Percentiles rank a stretch among this genome's conserved stretches.
phyloP scores from a whole-genome alignment of 2,797 vertebrate species.

The Enteromius afrohamiltoni region DNA sequence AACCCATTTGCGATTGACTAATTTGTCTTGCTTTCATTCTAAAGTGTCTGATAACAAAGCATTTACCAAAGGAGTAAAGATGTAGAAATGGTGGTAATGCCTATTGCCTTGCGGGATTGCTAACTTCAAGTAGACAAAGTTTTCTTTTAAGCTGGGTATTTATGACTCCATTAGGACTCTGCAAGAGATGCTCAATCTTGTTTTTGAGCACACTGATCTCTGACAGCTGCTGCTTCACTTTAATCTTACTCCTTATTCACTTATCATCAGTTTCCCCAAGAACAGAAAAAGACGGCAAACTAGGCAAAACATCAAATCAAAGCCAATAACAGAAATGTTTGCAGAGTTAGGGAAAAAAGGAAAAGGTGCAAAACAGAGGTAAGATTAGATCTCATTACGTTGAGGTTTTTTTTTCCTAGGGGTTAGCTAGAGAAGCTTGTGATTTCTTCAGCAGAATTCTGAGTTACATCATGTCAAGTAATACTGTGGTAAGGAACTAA shows the following conservation, averaged over 20 bases:
- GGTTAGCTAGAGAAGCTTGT: neutral
- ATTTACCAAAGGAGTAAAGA: conserved; percentile 18
- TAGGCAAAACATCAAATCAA: conserved; percentile 62
- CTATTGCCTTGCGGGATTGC: conserved; percentile 72
- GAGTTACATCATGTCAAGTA: conserved; percentile 11
- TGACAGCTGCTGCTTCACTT: conserved; percentile 66
- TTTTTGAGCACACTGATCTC: conserved; percentile 62
- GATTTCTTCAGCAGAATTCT: conserved; percentile 15
- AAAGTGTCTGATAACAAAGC: conserved; percentile 64
- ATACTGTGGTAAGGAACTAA: neutral
- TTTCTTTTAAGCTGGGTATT: conserved; percentile 74
- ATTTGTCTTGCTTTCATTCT: conserved; percentile 44
- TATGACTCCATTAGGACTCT: conserved; percentile 70
- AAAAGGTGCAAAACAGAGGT: conserved; percentile 10
- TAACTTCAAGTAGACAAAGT: conserved; percentile 71
- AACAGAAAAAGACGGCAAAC: conserved; percentile 47
- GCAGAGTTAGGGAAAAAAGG: conserved; percentile 57
- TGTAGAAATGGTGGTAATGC: conserved; percentile 66
- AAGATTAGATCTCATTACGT: neutral
- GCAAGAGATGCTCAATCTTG: conserved; percentile 57
- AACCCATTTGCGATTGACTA: conserved; percentile 57
- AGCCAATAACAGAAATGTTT: conserved; percentile 69
- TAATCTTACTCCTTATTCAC: conserved; percentile 67
- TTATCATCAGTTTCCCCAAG: conserved; percentile 60
- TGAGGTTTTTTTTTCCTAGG: neutral